A percentile compares a stretch with the other conserved stretches of the same genome.
phyloP scores from a whole-genome alignment of 2,888 invertebrate genomes.

The Tinea semifulvella region DNA sequence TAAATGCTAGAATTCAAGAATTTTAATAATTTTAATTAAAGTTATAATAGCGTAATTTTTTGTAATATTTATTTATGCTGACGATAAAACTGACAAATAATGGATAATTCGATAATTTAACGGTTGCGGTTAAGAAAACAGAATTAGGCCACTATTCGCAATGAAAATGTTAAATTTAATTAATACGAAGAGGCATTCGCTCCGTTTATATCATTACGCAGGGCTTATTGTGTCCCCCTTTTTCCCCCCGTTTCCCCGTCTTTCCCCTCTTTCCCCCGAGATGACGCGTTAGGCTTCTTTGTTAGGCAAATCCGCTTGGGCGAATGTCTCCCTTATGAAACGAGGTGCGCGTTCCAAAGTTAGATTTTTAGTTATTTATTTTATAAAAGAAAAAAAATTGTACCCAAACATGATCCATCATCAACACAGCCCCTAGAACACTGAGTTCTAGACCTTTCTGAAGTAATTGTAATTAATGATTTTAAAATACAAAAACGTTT shows the following conservation, averaged over 20 bases:
- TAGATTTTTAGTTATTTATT: background rate
- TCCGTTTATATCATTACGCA: constrained; percentile 59
- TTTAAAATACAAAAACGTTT: too few relatives aligned
- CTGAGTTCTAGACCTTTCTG: too few relatives aligned
- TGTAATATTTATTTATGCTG: too few relatives aligned
- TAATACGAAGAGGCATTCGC: constrained; percentile 55
- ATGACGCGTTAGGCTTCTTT: constrained; percentile 40
- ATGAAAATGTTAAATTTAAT: constrained; percentile 56
- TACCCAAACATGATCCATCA: background rate
- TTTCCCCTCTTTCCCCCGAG: constrained; percentile 22
- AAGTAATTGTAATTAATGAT: too few relatives aligned
- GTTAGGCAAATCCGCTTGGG: constrained; percentile 44
- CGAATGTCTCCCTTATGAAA: constrained; percentile 11
- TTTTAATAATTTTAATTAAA: too few relatives aligned
- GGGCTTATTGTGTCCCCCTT: constrained; percentile 16
- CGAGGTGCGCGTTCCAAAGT: constrained; percentile 1
- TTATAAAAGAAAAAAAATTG: background rate
- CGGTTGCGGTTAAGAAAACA: too few relatives aligned
- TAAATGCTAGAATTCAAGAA: too few relatives aligned
- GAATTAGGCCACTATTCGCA: constrained; percentile 16
- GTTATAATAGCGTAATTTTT: too few relatives aligned
- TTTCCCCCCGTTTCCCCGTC: constrained; percentile 12
- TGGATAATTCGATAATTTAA: too few relatives aligned
- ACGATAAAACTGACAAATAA: too few relatives aligned
- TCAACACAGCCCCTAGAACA: background rate